A percentile compares a stretch with the other conserved stretches of the same genome.
phyloP scores from a whole-genome alignment of 1,140 invertebrate species.

The Chironomus tepperi region DNA sequence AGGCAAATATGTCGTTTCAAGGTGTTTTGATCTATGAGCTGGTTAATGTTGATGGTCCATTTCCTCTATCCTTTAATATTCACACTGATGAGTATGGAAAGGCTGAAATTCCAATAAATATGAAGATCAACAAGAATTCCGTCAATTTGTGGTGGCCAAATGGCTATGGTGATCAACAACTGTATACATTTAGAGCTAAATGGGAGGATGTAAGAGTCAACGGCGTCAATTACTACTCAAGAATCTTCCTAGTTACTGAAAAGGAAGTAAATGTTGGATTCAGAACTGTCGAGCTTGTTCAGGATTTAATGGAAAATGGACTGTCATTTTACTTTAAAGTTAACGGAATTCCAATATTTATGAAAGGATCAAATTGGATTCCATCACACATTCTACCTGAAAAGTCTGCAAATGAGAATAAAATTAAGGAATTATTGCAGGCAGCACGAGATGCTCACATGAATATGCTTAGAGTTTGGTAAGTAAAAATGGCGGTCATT shows the following conservation, averaged over 20 bases:
- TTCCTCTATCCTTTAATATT: background rate
- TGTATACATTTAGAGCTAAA: slow-evolving; percentile 61
- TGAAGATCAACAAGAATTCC: slow-evolving; percentile 38
- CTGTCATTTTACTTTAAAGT: slow-evolving; percentile 82
- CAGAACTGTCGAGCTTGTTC: slow-evolving; percentile 70
- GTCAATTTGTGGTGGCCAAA: slow-evolving; percentile 88
- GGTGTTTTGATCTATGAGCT: slow-evolving; percentile 28
- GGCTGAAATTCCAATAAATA: slow-evolving; percentile 29
- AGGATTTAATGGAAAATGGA: slow-evolving; percentile 55
- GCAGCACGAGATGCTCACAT: slow-evolving; percentile 74
- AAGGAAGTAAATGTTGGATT: slow-evolving; percentile 67
- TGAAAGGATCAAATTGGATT: slow-evolving; percentile 95
- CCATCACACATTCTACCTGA: slow-evolving; percentile 84
- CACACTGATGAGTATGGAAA: slow-evolving; percentile 27
- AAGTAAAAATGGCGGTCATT: no score
- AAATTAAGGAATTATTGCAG: slow-evolving; percentile 51
- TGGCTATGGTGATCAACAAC: slow-evolving; percentile 72
- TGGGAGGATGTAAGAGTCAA: slow-evolving; percentile 36
- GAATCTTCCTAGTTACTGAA: slow-evolving; percentile 26
- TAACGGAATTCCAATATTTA: slow-evolving; percentile 83
- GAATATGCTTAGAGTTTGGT: slow-evolving; percentile 89
- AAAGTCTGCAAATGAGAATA: slow-evolving; percentile 42
- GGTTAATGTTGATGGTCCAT: background rate
- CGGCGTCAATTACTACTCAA: slow-evolving; percentile 32
- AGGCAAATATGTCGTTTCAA: slow-evolving; percentile 30